phyloP scores from a whole-genome alignment of 2,888 invertebrate genomes.

The Graphium colonna region DNA sequence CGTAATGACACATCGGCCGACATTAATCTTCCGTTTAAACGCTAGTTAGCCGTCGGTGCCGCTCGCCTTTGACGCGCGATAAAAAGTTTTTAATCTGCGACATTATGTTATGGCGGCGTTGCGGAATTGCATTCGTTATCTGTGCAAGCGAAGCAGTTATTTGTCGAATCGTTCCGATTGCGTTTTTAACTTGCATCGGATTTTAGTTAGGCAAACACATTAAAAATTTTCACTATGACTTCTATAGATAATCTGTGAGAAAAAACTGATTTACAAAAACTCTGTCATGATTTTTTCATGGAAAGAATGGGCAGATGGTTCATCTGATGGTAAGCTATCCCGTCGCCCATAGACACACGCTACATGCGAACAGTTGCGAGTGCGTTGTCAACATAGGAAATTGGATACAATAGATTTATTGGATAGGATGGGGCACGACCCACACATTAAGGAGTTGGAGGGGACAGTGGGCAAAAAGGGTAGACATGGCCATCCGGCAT shows the following conservation, averaged over 20 bases:
- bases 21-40: conserved; percentile 70
- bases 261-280: background rate
- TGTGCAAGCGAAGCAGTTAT: background rate
- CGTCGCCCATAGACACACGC: no score
- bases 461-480: no score
- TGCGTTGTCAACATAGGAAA: no score
- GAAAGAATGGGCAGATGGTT: background rate
- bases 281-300: background rate
- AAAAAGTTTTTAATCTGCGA: conserved; percentile 22
- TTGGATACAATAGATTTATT: no score
- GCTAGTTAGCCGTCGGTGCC: conserved; percentile 56
- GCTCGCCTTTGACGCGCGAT: conserved; percentile 24
- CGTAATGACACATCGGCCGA: conserved; percentile 65
- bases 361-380: no score
- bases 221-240: background rate
- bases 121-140: conserved; percentile 15
- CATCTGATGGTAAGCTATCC: no score
- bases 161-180: background rate
- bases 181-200: background rate
- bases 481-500: no score
- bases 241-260: background rate
- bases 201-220: background rate
- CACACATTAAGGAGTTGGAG: no score
- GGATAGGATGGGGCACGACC: no score
- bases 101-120: conserved; percentile 17